Percentiles rank a stretch among this genome's conserved stretches.
These are phyloP conservation scores for Thalassarche chlororhynchos DNA, from an alignment of 2,113 vertebrate genomes.

Conservation along the genomic window DNA sequence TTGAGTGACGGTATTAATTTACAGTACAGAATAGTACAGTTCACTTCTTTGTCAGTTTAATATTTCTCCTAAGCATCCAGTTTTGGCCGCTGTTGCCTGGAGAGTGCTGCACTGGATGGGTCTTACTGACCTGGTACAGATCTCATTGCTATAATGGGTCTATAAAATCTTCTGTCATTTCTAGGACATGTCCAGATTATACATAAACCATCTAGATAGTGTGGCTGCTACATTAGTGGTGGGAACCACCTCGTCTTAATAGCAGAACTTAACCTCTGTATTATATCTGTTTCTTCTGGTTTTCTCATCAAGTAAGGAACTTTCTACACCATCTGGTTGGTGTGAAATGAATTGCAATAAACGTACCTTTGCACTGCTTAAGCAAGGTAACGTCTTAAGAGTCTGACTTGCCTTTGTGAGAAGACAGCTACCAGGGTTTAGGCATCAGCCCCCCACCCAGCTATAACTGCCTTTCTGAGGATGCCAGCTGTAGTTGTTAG, in stretches of 20 bases:
- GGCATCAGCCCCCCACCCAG: background rate
- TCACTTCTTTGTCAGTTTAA: background rate
- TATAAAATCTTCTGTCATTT: slow-evolving; percentile 1
- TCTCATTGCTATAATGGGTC: background rate
- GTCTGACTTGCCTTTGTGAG: background rate
- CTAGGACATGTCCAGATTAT: background rate
- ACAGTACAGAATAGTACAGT: background rate
- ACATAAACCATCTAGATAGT: background rate
- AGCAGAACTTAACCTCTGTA: background rate
- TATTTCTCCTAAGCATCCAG: background rate
- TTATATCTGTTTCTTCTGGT: background rate
- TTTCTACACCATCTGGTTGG: background rate
- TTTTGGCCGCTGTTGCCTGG: background rate
- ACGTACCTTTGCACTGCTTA: background rate
- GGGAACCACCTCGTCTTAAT: background rate
- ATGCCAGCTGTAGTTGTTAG: background rate
- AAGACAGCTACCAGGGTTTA: background rate
- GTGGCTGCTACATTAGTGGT: background rate
- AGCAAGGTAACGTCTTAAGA: background rate
- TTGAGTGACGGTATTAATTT: background rate
- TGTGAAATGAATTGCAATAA: background rate
- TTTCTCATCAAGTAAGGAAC: background rate
- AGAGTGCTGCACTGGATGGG: background rate
- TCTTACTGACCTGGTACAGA: slow-evolving; percentile 28
- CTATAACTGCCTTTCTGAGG: background rate